These are phyloP conservation scores for Hydrophis major DNA, from an alignment of 2,797 vertebrate species.

Conservation along the genomic window DNA sequence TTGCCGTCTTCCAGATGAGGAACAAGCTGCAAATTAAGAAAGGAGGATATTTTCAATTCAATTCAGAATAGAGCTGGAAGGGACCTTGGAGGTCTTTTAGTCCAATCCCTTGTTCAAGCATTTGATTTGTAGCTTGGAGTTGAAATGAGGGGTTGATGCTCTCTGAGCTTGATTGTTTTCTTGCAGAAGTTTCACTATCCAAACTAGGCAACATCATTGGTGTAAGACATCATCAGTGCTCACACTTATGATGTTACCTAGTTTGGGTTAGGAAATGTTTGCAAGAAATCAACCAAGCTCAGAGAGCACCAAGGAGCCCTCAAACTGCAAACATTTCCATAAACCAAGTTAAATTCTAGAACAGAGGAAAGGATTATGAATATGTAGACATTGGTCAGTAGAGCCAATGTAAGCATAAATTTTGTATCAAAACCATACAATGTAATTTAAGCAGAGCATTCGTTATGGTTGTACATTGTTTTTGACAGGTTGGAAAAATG, in stretches of 20 bases:
- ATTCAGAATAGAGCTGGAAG: no score
- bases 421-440: background rate
- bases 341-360: background rate
- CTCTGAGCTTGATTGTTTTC: no score
- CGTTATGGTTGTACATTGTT: background rate
- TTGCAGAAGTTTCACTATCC: no score
- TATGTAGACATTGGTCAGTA: background rate
- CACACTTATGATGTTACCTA: background rate
- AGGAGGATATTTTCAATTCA: background rate
- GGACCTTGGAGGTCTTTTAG: no score
- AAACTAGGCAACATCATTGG: background rate
- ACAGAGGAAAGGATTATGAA: background rate
- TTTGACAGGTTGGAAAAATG: background rate
- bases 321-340: background rate
- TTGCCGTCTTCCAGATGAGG: background rate
- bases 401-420: background rate
- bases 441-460: background rate
- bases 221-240: background rate
- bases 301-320: background rate
- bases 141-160: no score
- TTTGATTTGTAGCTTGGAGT: no score
- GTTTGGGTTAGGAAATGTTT: background rate
- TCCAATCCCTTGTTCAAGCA: no score
- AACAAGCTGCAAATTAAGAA: background rate
- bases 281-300: background rate